Percentiles rank a stretch among this genome's conserved stretches.
Conservation (phyloP, 1,140 invertebrate genomes). For the Conus betulinus region DNA sequence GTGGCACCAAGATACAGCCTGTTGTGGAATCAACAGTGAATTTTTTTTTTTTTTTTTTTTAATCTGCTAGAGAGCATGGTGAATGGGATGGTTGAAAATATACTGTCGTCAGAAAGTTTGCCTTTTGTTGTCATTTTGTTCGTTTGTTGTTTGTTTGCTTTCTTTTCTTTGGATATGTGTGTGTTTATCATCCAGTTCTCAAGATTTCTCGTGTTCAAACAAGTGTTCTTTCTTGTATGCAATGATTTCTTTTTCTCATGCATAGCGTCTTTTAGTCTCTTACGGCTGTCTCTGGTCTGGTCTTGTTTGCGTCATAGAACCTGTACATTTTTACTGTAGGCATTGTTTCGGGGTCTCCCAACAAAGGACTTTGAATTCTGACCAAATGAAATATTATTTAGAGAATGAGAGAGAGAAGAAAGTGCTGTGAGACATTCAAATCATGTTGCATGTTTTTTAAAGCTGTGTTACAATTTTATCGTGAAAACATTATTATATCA, state of each 20-base stretch:
- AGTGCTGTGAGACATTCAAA: neutral
- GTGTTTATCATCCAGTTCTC: neutral
- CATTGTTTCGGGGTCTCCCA: neutral
- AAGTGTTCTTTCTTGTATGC: constrained; percentile 30
- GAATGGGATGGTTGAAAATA: neutral
- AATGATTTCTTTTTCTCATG: neutral
- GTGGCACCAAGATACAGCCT: neutral
- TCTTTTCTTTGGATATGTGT: neutral
- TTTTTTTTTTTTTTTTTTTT: neutral
- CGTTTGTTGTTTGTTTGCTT: neutral
- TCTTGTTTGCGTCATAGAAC: neutral
- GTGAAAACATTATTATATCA: too few species aligned
- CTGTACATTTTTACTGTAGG: neutral
- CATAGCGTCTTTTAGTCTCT: neutral
- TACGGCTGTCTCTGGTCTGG: neutral
- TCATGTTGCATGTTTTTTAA: neutral
- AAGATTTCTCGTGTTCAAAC: neutral
- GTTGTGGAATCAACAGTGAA: neutral
- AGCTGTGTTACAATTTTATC: neutral
- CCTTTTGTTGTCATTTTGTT: too few species aligned
- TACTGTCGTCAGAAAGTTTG: neutral
- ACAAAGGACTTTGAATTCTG: neutral
- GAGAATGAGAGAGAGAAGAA: neutral
- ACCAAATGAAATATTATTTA: neutral
- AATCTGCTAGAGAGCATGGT: neutral